Conservation (phyloP, 2,888 invertebrate species). For the Carabus problematicus region DNA sequence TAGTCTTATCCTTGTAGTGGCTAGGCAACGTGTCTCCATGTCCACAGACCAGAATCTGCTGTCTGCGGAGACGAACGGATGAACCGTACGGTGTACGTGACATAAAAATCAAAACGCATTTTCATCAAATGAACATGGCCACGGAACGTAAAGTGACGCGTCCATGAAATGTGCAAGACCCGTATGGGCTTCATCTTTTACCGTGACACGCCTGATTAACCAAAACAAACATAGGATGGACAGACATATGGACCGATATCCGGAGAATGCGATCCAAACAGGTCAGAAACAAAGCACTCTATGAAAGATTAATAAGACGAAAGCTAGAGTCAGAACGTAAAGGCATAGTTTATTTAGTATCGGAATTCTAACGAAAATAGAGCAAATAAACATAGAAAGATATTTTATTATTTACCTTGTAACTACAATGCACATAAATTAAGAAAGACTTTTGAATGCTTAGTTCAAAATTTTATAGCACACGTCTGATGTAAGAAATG, state of each 20-base stretch:
- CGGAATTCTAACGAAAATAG: neutral
- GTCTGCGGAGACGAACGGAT: slow-evolving; percentile 4
- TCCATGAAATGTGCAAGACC: slow-evolving; percentile 15
- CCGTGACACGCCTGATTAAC: slow-evolving; percentile 34
- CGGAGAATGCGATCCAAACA: neutral
- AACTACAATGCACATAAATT: no score
- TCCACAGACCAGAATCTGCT: no score
- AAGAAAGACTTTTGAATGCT: no score
- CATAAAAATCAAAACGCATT: slow-evolving; percentile 37
- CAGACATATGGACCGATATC: slow-evolving; percentile 3
- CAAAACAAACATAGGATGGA: slow-evolving; percentile 21
- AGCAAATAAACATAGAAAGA: no score
- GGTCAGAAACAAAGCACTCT: slow-evolving; percentile 28
- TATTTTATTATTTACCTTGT: no score
- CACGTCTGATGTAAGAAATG: no score
- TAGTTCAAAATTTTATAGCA: no score
- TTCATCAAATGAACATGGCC: slow-evolving; percentile 22
- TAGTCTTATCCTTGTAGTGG: no score
- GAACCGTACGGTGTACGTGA: slow-evolving; percentile 31
- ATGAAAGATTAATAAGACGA: slow-evolving; percentile 40
- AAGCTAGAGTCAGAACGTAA: slow-evolving; percentile 19
- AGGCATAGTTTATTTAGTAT: slow-evolving; percentile 42
- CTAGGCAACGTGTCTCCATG: no score
- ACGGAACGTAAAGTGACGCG: slow-evolving; percentile 13
- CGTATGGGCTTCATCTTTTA: slow-evolving; percentile 1